Evolutionary conservation across 2,888 invertebrate species (phyloP).

Genomic region (Eupsilia transversa): DNA sequence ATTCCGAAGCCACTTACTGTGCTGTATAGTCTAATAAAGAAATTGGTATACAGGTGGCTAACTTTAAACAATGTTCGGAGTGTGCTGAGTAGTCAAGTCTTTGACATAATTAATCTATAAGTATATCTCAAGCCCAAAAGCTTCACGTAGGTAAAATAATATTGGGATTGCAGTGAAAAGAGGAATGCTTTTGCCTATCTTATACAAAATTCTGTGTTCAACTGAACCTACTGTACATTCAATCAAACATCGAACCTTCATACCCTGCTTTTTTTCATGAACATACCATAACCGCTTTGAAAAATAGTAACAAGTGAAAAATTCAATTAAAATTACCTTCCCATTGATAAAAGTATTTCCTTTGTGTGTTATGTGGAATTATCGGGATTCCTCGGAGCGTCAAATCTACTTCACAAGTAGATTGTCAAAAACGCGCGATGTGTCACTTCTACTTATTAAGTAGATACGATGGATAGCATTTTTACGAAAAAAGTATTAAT

Average conservation of each 20-base stretch:
- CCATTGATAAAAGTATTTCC: neutral
- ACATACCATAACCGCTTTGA: constrained; percentile 2
- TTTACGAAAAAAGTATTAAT: no score
- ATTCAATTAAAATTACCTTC: constrained; percentile 10
- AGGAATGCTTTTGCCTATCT: neutral
- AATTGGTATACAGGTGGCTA: neutral
- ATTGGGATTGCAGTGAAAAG: neutral
- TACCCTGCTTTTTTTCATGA: neutral
- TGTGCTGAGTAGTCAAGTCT: neutral
- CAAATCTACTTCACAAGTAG: no score
- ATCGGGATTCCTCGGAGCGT: no score
- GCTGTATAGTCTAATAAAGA: neutral
- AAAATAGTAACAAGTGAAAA: no score
- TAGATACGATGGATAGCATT: no score
- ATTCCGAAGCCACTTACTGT: neutral
- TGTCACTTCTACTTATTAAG: no score
- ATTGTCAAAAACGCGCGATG: no score
- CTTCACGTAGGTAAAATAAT: neutral
- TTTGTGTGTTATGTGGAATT: neutral
- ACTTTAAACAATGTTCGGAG: neutral
- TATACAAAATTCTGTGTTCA: neutral
- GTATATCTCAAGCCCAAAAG: no score
- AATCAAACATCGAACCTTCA: neutral
- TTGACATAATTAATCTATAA: neutral
- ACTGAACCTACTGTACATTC: neutral